Evolutionary conservation across 2,797 vertebrate species (phyloP), one percentile per base, ranked within the genome.

Genomic region (Enteromius afrohamiltoni): DNA sequence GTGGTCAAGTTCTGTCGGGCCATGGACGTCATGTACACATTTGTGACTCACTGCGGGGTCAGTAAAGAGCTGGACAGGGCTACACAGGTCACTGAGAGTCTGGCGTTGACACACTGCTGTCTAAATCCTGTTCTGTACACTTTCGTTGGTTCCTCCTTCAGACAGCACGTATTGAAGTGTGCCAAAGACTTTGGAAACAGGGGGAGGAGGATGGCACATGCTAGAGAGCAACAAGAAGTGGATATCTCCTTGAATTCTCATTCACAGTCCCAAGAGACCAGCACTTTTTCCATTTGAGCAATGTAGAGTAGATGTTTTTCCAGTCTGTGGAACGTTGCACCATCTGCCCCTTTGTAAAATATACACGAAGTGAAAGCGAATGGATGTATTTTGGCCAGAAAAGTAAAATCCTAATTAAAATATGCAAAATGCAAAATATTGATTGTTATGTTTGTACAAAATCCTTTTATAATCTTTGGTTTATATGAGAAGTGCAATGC

Each of bases 81-180:
- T 0, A 92, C 95, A 42, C 97, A 96, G 85, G 86, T 98, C 88
- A 96, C 96, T 0, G 95, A 96, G 90, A 95, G 95, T 88, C 89
- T 98, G 0, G 97, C 97, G 2, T 89, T 99, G 65, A 96, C 82
- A 2, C 97, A 99, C 87, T 94, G 96, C 89, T 98, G 97, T 90
- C 93, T 99, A 79, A 99, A 99, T 91, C 97, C 97, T 0, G 83
- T 99, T 86, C 93, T 99, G 7, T 98, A 99, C 0, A 86, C 92
- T 80, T 97, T 97, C 7, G 87, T 97, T 81, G 97, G 97, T 0
- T 92, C 95, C 0, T 97, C 97, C 51, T 97, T 98, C 88, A 96
- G 94, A 91, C 94, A 89, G 88, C 93, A 94, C 2, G 74, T 98
- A 83, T 88, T 93, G 85, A 97, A 94, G 91, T 92, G 94, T 0